These are phyloP conservation scores for Operophtera brumata DNA, from an alignment of 2,888 invertebrate species.

Conservation along the genomic window DNA sequence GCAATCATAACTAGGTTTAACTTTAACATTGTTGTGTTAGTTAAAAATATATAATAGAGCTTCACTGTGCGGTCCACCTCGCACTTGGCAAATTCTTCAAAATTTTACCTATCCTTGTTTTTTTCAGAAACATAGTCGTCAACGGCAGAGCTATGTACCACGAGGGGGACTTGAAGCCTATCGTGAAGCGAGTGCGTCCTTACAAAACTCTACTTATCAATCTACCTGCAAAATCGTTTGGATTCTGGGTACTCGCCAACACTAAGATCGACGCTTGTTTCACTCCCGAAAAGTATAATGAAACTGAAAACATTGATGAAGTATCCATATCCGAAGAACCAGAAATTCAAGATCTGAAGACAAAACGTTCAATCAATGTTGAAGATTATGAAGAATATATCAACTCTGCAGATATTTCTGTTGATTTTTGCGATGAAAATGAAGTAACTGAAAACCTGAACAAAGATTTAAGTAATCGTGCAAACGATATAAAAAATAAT, in stretches of 20 bases:
- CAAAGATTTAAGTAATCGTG: constrained; percentile 41
- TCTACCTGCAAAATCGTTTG: constrained; percentile 84
- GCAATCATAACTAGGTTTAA: too few species aligned
- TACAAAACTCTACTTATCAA: constrained; percentile 79
- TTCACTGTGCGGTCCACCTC: too few species aligned
- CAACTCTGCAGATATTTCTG: constrained; percentile 32
- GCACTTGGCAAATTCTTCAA: too few species aligned
- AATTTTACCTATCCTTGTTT: constrained; percentile 3
- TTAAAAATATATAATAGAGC: too few species aligned
- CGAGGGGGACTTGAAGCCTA: constrained; percentile 80
- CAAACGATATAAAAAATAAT: constrained; percentile 49
- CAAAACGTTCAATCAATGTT: constrained; percentile 43
- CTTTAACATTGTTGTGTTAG: too few species aligned
- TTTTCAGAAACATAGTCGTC: constrained; percentile 80
- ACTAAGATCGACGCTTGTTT: constrained; percentile 82
- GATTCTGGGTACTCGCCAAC: constrained; percentile 87
- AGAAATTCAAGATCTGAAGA: constrained; percentile 34
- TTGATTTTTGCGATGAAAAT: constrained; percentile 37
- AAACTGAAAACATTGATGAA: constrained; percentile 22
- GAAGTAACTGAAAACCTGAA: constrained; percentile 29
- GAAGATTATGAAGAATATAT: constrained; percentile 39
- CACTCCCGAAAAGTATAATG: constrained; percentile 36
- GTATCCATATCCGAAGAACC: constrained; percentile 36
- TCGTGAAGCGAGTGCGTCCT: constrained; percentile 74
- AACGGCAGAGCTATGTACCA: constrained; percentile 83